These are phyloP conservation scores for Tolmerus cingulatus DNA, from an alignment of 2,888 invertebrate genomes.

Conservation along the genomic window DNA sequence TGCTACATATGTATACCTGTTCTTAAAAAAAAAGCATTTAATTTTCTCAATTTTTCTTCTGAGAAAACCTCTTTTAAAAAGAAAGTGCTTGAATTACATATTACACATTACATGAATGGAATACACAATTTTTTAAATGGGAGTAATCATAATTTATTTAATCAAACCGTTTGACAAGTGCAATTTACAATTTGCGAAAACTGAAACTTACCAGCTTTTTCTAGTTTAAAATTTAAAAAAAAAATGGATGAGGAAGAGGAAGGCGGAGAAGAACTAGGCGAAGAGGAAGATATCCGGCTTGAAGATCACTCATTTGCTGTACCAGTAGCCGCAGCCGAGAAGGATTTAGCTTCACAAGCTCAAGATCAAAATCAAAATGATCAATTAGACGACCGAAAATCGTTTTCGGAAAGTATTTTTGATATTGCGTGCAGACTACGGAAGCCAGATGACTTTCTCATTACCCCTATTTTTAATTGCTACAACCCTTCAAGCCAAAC, in stretches of 20 bases:
- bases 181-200: neutral
- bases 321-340: neutral
- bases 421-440: neutral
- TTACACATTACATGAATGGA: neutral
- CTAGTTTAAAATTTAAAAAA: too few species aligned
- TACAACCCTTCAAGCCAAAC: neutral
- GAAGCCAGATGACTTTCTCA: neutral
- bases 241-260: neutral
- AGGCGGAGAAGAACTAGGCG: neutral
- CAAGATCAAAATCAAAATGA: neutral
- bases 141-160: neutral
- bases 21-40: too few species aligned
- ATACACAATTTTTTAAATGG: neutral
- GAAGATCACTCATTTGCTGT: neutral
- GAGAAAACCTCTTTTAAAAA: too few species aligned
- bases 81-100: too few species aligned
- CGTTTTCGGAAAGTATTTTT: neutral
- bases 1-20: too few species aligned
- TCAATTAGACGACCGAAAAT: neutral
- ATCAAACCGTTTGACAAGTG: neutral
- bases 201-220: neutral
- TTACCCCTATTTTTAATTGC: neutral
- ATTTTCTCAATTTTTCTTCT: too few species aligned
- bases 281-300: neutral
- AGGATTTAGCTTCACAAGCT: neutral